Base-by-base conservation (phyloP, 2,888 invertebrate genomes). In the Metalampra italica region DNA sequence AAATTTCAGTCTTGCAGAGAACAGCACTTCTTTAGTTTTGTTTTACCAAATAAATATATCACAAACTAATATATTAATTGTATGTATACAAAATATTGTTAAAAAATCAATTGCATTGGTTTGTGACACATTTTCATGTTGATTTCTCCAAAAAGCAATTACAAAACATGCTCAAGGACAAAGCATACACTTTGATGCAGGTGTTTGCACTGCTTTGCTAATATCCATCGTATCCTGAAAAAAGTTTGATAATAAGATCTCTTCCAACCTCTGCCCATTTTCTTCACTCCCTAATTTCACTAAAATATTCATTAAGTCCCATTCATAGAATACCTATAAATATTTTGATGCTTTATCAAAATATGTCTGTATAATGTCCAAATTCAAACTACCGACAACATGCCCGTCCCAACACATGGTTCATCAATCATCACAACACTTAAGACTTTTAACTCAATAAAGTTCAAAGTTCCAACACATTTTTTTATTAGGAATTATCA, bases 391-490 rank as follows among this genome's bases (percentile, higher is more conserved):
- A 38, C 13, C 3, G n/a, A n/a, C n/a, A n/a, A n/a, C n/a, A n/a
- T n/a, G 22, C 30, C 30, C 29, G 45, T 45, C 12, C 45, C 38
- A 45, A 3, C 13, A 45, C 22, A 52, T 67, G 53, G 67, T 79
- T 83, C 79, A 75, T 36, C 22, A 22, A 22, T 22, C 22, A 22
- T 73, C 85, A 87, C 88, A 82, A 78, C 83, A 87, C 84, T 73
- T 57, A 56, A 72, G 56, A 67, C 67, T 75, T 71, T 73, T 64
- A 64, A 82, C 72, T 75, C 69, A 88, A 88, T 82, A 87, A 88
- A 88, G 88, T 89, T 85, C 85, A 83, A 78, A 84, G 88, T 88
- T 87, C 82, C 72, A 79, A 80, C 85, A 87, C 86, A 88, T 75
- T 71, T 69, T 75, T 82, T 86, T 84, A 83, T 84, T 85, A 74